phyloP scores from a whole-genome alignment of 2,113 vertebrate genomes.

The Pimephales promelas region DNA sequence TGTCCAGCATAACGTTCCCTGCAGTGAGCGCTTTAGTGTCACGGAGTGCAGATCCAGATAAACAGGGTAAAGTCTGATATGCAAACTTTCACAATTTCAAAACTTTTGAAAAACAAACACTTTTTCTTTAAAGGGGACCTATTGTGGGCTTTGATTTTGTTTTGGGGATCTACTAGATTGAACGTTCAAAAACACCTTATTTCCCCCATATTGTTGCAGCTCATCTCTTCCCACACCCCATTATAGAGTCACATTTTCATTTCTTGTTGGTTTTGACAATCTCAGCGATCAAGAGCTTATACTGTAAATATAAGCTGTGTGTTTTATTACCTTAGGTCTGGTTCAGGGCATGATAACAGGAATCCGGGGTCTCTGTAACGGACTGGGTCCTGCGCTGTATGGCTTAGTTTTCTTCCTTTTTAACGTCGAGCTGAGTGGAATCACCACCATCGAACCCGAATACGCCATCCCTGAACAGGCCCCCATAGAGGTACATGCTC shows the following conservation, averaged over 20 bases:
- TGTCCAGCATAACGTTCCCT: slow-evolving; percentile 89
- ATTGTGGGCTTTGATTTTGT: no score
- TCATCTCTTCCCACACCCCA: no score
- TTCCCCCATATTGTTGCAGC: no score
- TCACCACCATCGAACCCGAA: slow-evolving; percentile 78
- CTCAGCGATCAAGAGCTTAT: background rate
- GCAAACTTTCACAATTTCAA: background rate
- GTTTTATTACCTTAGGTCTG: slow-evolving; percentile 76
- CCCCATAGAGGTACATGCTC: slow-evolving; percentile 58
- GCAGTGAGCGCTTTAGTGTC: slow-evolving; percentile 85
- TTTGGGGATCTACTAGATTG: no score
- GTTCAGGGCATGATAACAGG: slow-evolving; percentile 97
- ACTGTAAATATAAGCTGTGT: background rate
- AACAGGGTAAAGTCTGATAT: slow-evolving; percentile 75
- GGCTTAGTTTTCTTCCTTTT: slow-evolving; percentile 96
- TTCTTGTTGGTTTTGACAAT: background rate
- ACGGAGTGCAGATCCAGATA: slow-evolving; percentile 81
- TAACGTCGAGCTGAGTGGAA: slow-evolving; percentile 86
- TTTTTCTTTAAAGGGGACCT: no score
- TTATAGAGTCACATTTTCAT: background rate
- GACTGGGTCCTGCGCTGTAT: slow-evolving; percentile 93
- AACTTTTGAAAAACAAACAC: background rate
- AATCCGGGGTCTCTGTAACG: slow-evolving; percentile 92
- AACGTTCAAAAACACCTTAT: no score
- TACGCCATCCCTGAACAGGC: slow-evolving; percentile 70